Conservation (phyloP, 2,888 invertebrate species). For the Thereva nobilitata region DNA sequence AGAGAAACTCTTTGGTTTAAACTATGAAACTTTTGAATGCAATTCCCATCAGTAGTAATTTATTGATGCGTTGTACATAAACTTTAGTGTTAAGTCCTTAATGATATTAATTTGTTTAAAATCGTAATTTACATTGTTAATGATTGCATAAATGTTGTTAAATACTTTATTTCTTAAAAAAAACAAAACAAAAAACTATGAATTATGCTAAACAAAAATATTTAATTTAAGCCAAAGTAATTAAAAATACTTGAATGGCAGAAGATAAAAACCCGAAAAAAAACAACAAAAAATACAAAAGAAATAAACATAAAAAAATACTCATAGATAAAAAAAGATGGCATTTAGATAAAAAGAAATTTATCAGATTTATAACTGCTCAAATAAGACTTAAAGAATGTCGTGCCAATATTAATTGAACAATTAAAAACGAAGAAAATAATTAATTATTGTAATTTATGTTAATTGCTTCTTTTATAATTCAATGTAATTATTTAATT, state of each 20-base stretch:
- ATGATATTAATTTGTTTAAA: conserved; percentile 27
- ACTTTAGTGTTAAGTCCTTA: neutral
- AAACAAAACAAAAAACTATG: conserved; percentile 28
- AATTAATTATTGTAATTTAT: too few species aligned
- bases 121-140: conserved; percentile 25
- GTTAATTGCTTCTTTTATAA: too few species aligned
- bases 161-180: conserved; percentile 14
- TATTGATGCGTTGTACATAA: conserved; percentile 16
- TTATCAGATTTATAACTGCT: conserved; percentile 3
- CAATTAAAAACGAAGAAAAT: neutral
- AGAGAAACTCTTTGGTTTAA: too few species aligned
- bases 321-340: too few species aligned
- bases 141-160: conserved; percentile 28
- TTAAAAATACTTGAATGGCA: too few species aligned
- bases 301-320: too few species aligned
- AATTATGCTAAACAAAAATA: neutral
- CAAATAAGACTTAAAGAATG: conserved; percentile 26
- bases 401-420: conserved; percentile 27
- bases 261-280: too few species aligned
- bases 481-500: too few species aligned
- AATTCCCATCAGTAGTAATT: neutral
- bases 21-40: neutral
- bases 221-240: too few species aligned
- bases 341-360: too few species aligned
- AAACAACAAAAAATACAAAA: too few species aligned